Conservation (phyloP, 2,797 vertebrate genomes). For the Hippoglossus hippoglossus region DNA sequence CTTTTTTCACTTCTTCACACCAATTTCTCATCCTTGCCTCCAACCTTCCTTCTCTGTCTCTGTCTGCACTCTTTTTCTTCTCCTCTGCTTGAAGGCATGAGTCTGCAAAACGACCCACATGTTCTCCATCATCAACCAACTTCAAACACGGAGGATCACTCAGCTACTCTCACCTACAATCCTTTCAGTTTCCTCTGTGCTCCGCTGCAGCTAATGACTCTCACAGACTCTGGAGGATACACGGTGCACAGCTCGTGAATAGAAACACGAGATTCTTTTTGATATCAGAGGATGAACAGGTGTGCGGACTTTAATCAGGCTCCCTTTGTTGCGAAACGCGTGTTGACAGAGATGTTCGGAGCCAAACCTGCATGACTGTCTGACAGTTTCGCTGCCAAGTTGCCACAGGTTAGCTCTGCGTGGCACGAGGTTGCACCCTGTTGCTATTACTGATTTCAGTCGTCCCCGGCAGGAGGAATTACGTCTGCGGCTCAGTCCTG, state of each 20-base stretch:
- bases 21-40: not conserved
- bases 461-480: conserved; percentile 25
- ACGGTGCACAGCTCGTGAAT: conserved; percentile 13
- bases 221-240: conserved; percentile 30
- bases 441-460: conserved; percentile 55
- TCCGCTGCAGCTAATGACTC: conserved; percentile 35
- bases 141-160: conserved; percentile 63
- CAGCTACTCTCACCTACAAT: conserved; percentile 34
- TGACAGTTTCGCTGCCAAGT: conserved; percentile 56
- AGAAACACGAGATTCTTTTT: conserved; percentile 56
- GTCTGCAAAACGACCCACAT: conserved; percentile 51
- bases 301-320: conserved; percentile 74
- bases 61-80: conserved; percentile 2
- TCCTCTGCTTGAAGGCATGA: conserved; percentile 35
- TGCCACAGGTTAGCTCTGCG: conserved; percentile 48
- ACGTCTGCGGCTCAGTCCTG: conserved; percentile 31
- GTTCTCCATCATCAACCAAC: conserved; percentile 59
- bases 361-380: conserved; percentile 57
- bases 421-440: conserved; percentile 45
- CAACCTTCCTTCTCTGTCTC: conserved; percentile 1
- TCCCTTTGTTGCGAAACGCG: conserved; percentile 63
- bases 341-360: conserved; percentile 63
- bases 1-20: not conserved
- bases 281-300: conserved; percentile 71
- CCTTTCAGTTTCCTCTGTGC: conserved; percentile 48